Evolutionary conservation across 2,888 invertebrate genomes (phyloP).

Genomic region (Polietes domitor): DNA sequence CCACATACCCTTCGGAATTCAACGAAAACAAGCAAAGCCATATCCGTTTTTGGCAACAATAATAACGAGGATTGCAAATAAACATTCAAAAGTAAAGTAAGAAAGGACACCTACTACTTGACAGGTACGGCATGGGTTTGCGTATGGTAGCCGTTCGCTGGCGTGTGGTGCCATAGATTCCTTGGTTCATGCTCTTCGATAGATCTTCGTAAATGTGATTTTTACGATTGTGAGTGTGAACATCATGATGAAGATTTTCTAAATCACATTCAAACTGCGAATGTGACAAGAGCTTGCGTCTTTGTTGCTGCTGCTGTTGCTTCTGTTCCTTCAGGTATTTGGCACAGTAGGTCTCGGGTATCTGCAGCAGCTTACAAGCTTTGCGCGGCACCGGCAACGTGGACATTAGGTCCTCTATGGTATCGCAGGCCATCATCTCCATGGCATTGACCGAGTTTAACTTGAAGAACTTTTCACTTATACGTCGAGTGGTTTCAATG

Average conservation of each 20-base stretch:
- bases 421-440: slow-evolving; percentile 19
- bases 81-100: background rate
- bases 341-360: slow-evolving; percentile 74
- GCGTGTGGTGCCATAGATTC: slow-evolving; percentile 76
- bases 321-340: slow-evolving; percentile 68
- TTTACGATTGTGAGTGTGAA: slow-evolving; percentile 41
- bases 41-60: background rate
- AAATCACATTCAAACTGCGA: slow-evolving; percentile 9
- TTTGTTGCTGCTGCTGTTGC: slow-evolving; percentile 40
- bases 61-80: background rate
- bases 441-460: background rate
- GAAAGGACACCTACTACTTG: slow-evolving; percentile 75
- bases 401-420: slow-evolving; percentile 76
- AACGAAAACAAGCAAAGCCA: background rate
- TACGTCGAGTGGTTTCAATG: background rate
- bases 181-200: slow-evolving; percentile 63
- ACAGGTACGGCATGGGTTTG: slow-evolving; percentile 77
- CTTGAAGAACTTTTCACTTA: slow-evolving; percentile 29
- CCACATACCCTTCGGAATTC: background rate
- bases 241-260: slow-evolving; percentile 19
- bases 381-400: slow-evolving; percentile 76
- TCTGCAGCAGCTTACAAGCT: slow-evolving; percentile 78
- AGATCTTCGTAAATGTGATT: slow-evolving; percentile 51
- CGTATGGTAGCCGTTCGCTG: slow-evolving; percentile 77
- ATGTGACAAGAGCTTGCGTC: background rate